phyloP scores from a whole-genome alignment of 2,888 invertebrate genomes.

The Drosophila kokeensis region DNA sequence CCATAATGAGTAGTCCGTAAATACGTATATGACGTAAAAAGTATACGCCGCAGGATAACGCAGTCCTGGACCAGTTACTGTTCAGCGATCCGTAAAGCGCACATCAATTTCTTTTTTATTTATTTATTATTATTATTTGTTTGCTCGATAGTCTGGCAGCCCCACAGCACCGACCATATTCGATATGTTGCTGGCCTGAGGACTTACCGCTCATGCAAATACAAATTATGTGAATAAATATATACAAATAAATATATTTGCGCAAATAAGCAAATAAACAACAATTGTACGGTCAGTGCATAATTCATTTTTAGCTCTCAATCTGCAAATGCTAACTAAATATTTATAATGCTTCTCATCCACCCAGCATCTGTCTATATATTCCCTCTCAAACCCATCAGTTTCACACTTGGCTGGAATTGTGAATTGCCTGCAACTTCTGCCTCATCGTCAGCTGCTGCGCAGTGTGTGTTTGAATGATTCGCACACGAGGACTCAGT shows the following conservation, averaged over 20 bases:
- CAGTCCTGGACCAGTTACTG: conserved; percentile 12
- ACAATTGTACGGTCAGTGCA: conserved; percentile 63
- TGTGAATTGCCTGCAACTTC: conserved; percentile 23
- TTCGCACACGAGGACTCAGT: conserved; percentile 37
- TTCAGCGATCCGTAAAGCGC: conserved; percentile 43
- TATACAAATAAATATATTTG: conserved; percentile 53
- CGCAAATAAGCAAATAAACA: conserved; percentile 39
- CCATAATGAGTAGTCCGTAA: conserved; percentile 54
- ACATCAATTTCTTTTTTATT: conserved; percentile 55
- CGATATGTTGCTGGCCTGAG: conserved; percentile 47
- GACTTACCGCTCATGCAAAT: conserved; percentile 66
- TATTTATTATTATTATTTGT: conserved; percentile 37
- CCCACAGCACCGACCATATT: not conserved
- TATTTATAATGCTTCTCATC: conserved; percentile 41
- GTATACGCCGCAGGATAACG: conserved; percentile 42
- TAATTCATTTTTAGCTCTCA: conserved; percentile 48
- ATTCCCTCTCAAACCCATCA: not conserved
- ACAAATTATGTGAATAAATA: conserved; percentile 56
- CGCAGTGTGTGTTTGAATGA: conserved; percentile 8
- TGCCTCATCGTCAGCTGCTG: conserved; percentile 16
- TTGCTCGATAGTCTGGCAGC: conserved; percentile 27
- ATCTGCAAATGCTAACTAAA: conserved; percentile 43
- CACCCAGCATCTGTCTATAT: not conserved
- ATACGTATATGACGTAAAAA: conserved; percentile 36
- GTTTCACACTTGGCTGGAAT: conserved; percentile 43